Evolutionary conservation across 2,113 vertebrate genomes (phyloP).

Genomic region (human): DNA sequence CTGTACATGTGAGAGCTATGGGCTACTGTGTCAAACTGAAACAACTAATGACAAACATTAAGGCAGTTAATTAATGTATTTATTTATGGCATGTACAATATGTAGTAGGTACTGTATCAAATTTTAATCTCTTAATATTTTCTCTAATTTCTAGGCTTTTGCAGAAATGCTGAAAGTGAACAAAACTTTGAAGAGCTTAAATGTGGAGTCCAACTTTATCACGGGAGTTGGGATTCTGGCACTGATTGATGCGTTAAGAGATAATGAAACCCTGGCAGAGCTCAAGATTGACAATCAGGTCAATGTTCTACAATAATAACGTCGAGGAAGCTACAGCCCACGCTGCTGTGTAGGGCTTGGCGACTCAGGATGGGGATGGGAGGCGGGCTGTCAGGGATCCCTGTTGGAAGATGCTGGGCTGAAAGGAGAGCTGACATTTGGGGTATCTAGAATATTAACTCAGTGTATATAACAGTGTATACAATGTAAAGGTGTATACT

Average conservation of each 20-base stretch:
- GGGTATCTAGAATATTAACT: neutral
- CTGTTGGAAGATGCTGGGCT: neutral
- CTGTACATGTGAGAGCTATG: neutral
- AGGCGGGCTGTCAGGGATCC: neutral
- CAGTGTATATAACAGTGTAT: neutral
- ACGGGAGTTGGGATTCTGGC: conserved; percentile 91
- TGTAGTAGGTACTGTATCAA: neutral
- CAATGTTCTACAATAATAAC: neutral
- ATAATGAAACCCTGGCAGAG: conserved; percentile 94
- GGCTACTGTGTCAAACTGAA: neutral
- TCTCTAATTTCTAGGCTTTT: conserved; percentile 88
- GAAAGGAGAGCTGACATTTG: neutral
- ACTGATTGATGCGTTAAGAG: conserved; percentile 91
- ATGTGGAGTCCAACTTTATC: conserved; percentile 97
- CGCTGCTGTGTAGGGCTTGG: neutral
- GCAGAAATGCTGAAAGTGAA: conserved; percentile 95
- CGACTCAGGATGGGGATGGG: neutral
- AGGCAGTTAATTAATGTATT: neutral
- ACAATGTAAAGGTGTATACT: neutral
- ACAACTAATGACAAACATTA: neutral
- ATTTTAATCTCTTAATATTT: conserved; percentile 46
- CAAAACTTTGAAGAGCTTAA: conserved; percentile 91
- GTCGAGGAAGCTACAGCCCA: neutral
- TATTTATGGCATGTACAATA: neutral
- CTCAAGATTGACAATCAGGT: conserved; percentile 99